Evolutionary conservation across 1,140 invertebrate species (phyloP).

Genomic region (Fopius arisanus): DNA sequence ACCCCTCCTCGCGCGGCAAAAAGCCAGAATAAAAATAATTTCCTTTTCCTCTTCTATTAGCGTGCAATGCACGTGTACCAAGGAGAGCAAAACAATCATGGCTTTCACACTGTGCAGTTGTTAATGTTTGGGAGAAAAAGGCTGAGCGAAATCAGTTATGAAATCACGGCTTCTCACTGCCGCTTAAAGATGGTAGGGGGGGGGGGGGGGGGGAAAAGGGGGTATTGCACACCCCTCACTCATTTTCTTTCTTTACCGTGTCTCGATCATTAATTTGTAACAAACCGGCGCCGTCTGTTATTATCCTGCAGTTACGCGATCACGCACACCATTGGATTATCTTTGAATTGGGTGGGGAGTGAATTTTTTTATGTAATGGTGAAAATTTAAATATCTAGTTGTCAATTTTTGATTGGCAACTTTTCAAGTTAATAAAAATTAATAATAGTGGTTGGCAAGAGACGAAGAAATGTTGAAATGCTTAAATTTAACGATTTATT

Average conservation of each 20-base stretch:
- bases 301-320: conserved; percentile 53
- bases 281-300: conserved; percentile 55
- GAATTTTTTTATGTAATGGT: no score
- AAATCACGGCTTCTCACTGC: conserved; percentile 42
- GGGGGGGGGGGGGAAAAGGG: neutral
- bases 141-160: conserved; percentile 57
- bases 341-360: neutral
- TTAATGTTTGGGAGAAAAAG: conserved; percentile 28
- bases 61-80: conserved; percentile 13
- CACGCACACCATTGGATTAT: conserved; percentile 28
- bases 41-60: neutral
- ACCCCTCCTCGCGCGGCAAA: conserved; percentile 37
- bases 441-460: no score
- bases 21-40: conserved; percentile 47
- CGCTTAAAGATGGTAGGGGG: neutral
- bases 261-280: conserved; percentile 60
- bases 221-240: neutral
- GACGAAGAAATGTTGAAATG: no score
- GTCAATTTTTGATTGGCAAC: no score
- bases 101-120: neutral
- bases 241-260: conserved; percentile 35
- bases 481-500: no score
- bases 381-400: no score
- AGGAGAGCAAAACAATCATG: neutral
- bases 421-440: no score